phyloP scores from a whole-genome alignment of 2,797 vertebrate genomes.

The Euthynnus affinis region DNA sequence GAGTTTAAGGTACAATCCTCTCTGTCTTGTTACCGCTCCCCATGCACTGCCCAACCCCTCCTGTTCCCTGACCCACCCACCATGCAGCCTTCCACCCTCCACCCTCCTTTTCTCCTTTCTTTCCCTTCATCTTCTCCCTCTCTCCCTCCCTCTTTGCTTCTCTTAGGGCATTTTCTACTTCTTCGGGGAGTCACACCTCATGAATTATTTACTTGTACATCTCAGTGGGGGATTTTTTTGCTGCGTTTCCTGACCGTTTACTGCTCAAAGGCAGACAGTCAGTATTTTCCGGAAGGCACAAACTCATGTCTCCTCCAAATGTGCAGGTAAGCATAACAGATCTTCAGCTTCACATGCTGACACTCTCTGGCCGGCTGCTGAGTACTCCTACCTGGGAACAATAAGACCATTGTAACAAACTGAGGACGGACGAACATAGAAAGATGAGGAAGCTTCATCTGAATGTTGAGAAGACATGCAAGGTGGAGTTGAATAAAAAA shows the following conservation, averaged over 20 bases:
- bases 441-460: neutral
- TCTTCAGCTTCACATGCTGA: neutral
- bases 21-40: constrained; percentile 30
- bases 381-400: neutral
- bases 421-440: constrained; percentile 2
- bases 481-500: constrained; percentile 1
- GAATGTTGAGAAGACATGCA: neutral
- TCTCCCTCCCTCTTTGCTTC: constrained; percentile 32
- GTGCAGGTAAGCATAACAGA: constrained; percentile 34
- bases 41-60: constrained; percentile 39
- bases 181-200: constrained; percentile 71
- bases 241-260: constrained; percentile 60
- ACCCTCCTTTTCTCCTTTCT: neutral
- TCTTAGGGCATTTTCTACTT: constrained; percentile 68
- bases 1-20: constrained; percentile 23
- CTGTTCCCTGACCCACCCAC: constrained; percentile 29
- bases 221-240: constrained; percentile 48
- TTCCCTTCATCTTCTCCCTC: constrained; percentile 46
- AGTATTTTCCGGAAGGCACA: constrained; percentile 25
- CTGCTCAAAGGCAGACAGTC: constrained; percentile 30
- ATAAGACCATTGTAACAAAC: neutral
- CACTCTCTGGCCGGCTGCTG: neutral
- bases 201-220: constrained; percentile 78
- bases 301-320: constrained; percentile 38
- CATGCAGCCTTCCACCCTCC: constrained; percentile 2